These are phyloP conservation scores for Phylloscopus collybita DNA, from an alignment of 2,797 vertebrate genomes.

Conservation along the genomic window DNA sequence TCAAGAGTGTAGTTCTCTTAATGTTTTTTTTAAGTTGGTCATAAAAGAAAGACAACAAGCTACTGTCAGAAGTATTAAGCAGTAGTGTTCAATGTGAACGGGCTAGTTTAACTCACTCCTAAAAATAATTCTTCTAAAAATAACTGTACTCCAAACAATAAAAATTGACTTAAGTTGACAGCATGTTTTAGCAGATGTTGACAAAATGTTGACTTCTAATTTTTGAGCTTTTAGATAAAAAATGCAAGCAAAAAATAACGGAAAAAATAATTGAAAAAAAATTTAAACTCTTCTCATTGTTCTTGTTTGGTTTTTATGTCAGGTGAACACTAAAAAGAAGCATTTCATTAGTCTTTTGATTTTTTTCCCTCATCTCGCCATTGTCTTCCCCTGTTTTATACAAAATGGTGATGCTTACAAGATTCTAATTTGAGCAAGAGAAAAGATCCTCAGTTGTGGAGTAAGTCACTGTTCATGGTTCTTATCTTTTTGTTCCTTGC, in stretches of 20 bases:
- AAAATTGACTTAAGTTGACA: background rate
- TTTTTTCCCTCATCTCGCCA: background rate
- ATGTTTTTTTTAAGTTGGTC: slow-evolving; percentile 13
- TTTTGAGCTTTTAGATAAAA: background rate
- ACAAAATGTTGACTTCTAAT: background rate
- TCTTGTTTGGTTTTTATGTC: background rate
- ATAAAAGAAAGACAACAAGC: slow-evolving; percentile 18
- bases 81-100: background rate
- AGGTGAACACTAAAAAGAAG: background rate
- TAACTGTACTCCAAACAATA: background rate
- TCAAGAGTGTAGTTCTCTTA: slow-evolving; percentile 25
- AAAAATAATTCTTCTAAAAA: slow-evolving; percentile 8
- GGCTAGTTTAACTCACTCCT: background rate
- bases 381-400: background rate
- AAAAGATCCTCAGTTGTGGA: background rate
- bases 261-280: background rate
- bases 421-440: background rate
- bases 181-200: background rate
- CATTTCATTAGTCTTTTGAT: background rate
- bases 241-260: background rate
- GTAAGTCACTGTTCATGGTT: background rate
- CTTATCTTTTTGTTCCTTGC: background rate
- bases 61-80: background rate
- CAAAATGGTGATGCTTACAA: background rate
- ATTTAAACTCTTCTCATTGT: background rate